A percentile compares a stretch with the other conserved stretches of the same genome.
These are phyloP conservation scores for Porites rus DNA, from an alignment of 92 coral and sea anemone species.

Conservation along the genomic window DNA sequence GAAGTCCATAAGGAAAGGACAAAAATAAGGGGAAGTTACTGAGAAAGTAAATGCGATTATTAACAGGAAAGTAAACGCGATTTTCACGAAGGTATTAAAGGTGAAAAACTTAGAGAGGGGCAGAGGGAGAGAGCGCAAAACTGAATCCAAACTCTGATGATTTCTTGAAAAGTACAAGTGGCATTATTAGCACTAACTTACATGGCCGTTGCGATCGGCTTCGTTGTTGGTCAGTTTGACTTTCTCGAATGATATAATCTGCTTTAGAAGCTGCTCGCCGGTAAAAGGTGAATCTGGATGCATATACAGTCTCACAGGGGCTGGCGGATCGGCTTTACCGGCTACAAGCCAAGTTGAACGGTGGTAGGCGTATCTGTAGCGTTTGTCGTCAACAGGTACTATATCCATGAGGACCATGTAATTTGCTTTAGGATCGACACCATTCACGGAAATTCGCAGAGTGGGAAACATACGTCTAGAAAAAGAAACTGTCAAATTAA, in stretches of 20 bases:
- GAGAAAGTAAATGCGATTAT: slow-evolving; percentile 2
- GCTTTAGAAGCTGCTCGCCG: slow-evolving; percentile 95
- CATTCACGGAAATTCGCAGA: slow-evolving; percentile 90
- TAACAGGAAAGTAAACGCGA: not conserved
- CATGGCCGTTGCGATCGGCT: slow-evolving; percentile 92
- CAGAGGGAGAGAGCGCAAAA: too few relatives aligned
- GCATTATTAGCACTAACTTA: slow-evolving; percentile 59
- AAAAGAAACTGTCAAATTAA: not conserved
- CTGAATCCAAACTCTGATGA: too few relatives aligned
- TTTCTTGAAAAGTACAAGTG: not conserved
- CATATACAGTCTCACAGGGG: slow-evolving; percentile 96
- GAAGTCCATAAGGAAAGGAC: too few relatives aligned
- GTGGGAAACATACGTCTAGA: slow-evolving; percentile 98
- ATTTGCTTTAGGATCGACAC: slow-evolving; percentile 93
- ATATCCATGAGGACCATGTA: slow-evolving; percentile 98
- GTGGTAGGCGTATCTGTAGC: slow-evolving; percentile 98
- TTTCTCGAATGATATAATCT: slow-evolving; percentile 95
- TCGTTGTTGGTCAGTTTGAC: slow-evolving; percentile 95
- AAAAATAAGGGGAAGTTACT: not conserved
- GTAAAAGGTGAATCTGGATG: slow-evolving; percentile 99
- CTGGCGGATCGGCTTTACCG: slow-evolving; percentile 97
- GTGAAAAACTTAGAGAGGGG: too few relatives aligned
- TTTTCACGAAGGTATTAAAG: not conserved
- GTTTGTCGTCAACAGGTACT: slow-evolving; percentile 97
- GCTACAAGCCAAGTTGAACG: slow-evolving; percentile 99